Evolutionary conservation across 2,113 vertebrate species (phyloP).

Genomic region (Fulmarus glacialis): DNA sequence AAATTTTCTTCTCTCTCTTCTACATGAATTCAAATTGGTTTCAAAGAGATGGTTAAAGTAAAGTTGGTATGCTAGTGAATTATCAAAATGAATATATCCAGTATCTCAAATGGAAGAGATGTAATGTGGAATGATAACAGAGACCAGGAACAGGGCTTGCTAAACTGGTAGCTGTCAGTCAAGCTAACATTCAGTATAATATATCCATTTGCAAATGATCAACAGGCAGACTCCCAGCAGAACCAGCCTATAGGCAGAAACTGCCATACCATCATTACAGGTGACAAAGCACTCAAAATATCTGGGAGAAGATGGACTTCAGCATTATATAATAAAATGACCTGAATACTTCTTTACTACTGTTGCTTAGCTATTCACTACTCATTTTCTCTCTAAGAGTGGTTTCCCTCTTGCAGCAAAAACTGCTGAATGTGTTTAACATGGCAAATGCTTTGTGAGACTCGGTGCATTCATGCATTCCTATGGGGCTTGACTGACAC

Average conservation of each 20-base stretch:
- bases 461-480: rapidly evolving
- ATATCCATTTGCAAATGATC: neutral
- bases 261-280: neutral
- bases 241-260: neutral
- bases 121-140: neutral
- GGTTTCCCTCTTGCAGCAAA: neutral
- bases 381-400: neutral
- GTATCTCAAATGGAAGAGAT: neutral
- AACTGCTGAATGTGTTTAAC: neutral
- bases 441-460: neutral
- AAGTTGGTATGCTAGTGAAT: neutral
- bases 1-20: neutral
- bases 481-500: neutral
- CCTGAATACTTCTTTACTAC: neutral
- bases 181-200: neutral
- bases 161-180: neutral
- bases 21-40: neutral
- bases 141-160: neutral
- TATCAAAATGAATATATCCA: neutral
- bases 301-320: neutral
- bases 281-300: neutral
- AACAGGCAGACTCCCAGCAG: neutral
- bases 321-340: neutral
- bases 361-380: neutral
- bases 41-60: neutral